Conservation (phyloP, 1,140 invertebrate species). For the Palaemon carinicauda region DNA sequence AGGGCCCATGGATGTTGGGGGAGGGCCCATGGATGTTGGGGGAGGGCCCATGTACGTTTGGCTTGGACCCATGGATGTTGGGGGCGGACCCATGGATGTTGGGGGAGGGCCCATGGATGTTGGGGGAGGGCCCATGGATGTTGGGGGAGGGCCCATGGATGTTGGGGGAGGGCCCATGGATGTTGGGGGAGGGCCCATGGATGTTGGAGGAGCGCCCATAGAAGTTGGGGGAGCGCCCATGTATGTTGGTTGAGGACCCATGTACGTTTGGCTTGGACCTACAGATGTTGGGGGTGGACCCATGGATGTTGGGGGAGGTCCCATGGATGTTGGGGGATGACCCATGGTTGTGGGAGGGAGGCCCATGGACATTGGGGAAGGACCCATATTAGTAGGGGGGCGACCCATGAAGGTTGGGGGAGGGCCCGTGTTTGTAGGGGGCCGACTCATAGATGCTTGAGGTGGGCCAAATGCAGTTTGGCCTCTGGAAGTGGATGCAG, state of each 20-base stretch:
- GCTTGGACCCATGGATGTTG: background rate
- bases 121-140: background rate
- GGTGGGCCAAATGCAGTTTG: background rate
- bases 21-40: background rate
- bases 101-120: background rate
- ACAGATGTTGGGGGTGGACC: conserved; percentile 17
- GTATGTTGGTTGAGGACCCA: background rate
- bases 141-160: background rate
- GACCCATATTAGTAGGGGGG: no score
- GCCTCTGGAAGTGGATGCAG: background rate
- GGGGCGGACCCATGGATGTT: background rate
- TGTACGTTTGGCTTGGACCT: background rate
- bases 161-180: background rate
- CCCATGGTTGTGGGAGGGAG: conserved; percentile 4
- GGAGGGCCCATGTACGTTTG: background rate
- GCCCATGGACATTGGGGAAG: background rate
- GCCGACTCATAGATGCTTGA: background rate
- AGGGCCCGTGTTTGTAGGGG: no score
- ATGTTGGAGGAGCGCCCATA: background rate
- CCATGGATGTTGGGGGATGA: conserved; percentile 15
- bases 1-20: background rate
- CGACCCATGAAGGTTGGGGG: background rate
- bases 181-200: background rate
- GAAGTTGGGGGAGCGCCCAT: background rate
- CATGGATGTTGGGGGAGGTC: conserved; percentile 22